Percentiles rank a stretch among this genome's conserved stretches.
Evolutionary conservation across 2,888 invertebrate genomes (phyloP).

Genomic region (Thumatha senex): DNA sequence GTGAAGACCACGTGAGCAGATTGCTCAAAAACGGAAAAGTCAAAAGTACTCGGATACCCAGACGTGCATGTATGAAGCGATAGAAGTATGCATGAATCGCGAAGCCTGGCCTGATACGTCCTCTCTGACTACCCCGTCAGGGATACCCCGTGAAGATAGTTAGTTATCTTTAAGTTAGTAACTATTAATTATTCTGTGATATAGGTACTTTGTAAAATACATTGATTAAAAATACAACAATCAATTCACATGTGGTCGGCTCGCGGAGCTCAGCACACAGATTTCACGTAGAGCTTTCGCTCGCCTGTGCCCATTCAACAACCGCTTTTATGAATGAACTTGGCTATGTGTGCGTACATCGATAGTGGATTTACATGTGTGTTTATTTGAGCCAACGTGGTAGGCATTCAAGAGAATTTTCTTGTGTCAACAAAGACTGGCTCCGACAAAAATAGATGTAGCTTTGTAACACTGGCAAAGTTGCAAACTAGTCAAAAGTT

Average conservation of each 20-base stretch:
- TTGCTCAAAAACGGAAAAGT: no score
- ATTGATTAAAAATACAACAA: no score
- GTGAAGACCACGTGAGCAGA: no score
- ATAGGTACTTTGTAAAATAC: no score
- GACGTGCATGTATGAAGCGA: no score
- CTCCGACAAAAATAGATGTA: constrained; percentile 72
- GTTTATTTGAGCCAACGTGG: constrained; percentile 73
- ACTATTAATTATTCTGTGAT: no score
- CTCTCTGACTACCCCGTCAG: no score
- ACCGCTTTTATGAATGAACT: constrained; percentile 60
- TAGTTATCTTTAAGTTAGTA: no score
- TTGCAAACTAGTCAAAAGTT: constrained; percentile 44
- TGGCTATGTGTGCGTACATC: constrained; percentile 54
- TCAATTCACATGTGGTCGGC: constrained; percentile 40
- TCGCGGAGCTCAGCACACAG: constrained; percentile 69
- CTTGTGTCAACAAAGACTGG: constrained; percentile 76
- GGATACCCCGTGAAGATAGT: no score
- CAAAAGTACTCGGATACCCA: no score
- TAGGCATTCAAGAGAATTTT: constrained; percentile 81
- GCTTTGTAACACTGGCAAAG: constrained; percentile 70
- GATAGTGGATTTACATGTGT: constrained; percentile 68
- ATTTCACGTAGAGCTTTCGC: constrained; percentile 64
- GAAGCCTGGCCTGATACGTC: no score
- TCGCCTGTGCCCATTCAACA: constrained; percentile 56
- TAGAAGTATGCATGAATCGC: no score